Evolutionary conservation across 1,140 invertebrate genomes (phyloP).

Genomic region (Oedothorax gibbosus): DNA sequence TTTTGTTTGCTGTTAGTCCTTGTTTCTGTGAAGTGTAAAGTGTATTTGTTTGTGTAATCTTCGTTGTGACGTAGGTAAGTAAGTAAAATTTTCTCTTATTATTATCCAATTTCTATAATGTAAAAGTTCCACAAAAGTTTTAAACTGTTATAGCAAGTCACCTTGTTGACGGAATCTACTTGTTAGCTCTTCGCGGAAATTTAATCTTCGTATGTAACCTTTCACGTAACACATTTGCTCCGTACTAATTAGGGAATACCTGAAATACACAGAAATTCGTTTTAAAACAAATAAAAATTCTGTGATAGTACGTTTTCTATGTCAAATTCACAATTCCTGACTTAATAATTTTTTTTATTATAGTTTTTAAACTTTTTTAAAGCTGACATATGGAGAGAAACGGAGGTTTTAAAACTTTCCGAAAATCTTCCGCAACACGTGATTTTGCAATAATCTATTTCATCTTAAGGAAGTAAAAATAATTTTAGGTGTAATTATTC

Average conservation of each 20-base stretch:
- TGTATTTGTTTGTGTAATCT: constrained; percentile 61
- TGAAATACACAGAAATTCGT: neutral
- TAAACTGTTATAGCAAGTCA: constrained; percentile 13
- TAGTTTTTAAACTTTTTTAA: constrained; percentile 10
- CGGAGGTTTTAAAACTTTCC: no score
- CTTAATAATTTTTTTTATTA: neutral
- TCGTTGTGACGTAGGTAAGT: constrained; percentile 60
- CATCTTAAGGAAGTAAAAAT: no score
- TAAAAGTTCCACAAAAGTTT: neutral
- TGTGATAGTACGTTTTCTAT: neutral
- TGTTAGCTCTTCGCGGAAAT: constrained; percentile 55
- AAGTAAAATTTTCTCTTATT: constrained; percentile 4
- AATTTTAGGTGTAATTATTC: no score
- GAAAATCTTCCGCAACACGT: no score
- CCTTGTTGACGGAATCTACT: constrained; percentile 30
- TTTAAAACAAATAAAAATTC: neutral
- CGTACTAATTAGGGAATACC: constrained; percentile 37
- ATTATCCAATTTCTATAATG: neutral
- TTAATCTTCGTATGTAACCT: constrained; percentile 57
- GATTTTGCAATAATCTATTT: no score
- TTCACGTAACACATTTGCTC: constrained; percentile 40
- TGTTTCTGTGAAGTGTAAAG: constrained; percentile 61
- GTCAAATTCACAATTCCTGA: neutral
- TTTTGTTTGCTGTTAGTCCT: constrained; percentile 61
- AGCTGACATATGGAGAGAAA: constrained; percentile 28